Conservation (phyloP, 2,888 invertebrate genomes). For the Callimorpha dominula region DNA sequence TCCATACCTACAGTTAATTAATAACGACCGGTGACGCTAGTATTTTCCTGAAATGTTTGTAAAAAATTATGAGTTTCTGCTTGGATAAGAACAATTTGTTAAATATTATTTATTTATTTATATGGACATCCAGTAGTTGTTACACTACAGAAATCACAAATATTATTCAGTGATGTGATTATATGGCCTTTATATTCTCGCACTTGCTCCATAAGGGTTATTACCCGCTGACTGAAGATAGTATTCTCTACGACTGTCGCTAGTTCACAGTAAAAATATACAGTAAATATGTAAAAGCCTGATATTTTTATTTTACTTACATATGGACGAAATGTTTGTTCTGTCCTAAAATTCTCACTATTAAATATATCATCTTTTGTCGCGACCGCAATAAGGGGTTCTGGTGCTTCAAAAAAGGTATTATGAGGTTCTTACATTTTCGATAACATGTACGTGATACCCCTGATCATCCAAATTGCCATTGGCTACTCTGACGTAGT, state of each 20-base stretch:
- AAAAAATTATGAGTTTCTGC: background rate
- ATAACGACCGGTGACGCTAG: background rate
- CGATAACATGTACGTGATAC: background rate
- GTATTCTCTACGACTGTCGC: background rate
- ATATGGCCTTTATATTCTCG: background rate
- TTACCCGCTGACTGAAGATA: too few species aligned
- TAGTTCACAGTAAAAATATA: background rate
- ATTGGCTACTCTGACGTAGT: too few species aligned
- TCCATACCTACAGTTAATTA: conserved; percentile 18
- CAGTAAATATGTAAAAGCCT: background rate
- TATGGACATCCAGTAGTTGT: too few species aligned
- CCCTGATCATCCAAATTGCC: too few species aligned
- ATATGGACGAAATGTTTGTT: background rate
- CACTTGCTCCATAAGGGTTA: too few species aligned
- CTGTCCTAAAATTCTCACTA: background rate
- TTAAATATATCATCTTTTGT: background rate
- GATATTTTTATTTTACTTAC: background rate
- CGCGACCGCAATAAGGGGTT: background rate
- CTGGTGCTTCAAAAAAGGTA: background rate
- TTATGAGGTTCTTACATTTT: background rate
- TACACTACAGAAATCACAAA: too few species aligned
- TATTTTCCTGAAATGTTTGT: conserved; percentile 3
- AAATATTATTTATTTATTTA: too few species aligned
- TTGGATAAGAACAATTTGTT: background rate
- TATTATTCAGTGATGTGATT: background rate